A percentile compares a stretch with the other conserved stretches of the same genome.
Evolutionary conservation across 2,888 invertebrate genomes (phyloP).

Genomic region (Venusia cambrica): DNA sequence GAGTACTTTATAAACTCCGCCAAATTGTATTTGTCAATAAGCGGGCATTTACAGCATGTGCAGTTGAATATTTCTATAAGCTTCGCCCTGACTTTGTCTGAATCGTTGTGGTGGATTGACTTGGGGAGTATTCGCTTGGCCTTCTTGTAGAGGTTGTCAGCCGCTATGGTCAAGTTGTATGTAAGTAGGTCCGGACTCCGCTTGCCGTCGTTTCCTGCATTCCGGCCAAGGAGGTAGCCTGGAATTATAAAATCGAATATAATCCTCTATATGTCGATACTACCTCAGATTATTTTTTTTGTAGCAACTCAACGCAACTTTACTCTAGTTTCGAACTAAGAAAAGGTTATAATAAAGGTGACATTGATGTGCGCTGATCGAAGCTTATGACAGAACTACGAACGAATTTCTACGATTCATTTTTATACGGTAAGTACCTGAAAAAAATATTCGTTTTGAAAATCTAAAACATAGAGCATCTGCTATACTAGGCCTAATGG

Average conservation of each 20-base stretch:
- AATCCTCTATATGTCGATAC: too few relatives aligned
- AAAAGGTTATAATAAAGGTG: too few relatives aligned
- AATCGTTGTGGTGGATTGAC: conserved; percentile 53
- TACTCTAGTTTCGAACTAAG: too few relatives aligned
- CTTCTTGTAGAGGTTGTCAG: conserved; percentile 57
- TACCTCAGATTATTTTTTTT: too few relatives aligned
- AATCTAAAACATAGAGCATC: too few relatives aligned
- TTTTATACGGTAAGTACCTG: too few relatives aligned
- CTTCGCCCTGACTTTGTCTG: conserved; percentile 50
- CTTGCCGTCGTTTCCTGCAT: conserved; percentile 51
- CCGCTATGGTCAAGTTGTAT: conserved; percentile 51
- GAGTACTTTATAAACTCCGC: conserved; percentile 55
- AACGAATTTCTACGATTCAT: too few relatives aligned
- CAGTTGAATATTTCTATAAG: conserved; percentile 59
- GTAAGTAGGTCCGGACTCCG: conserved; percentile 52
- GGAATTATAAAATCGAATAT: conserved; percentile 30
- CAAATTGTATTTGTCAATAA: conserved; percentile 48
- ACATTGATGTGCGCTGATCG: too few relatives aligned
- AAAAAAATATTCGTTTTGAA: too few relatives aligned
- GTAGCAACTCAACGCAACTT: too few relatives aligned
- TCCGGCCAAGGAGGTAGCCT: conserved; percentile 65
- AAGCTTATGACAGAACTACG: too few relatives aligned
- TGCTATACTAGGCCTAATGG: too few relatives aligned
- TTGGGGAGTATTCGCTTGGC: conserved; percentile 60
- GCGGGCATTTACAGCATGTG: conserved; percentile 39